phyloP scores from a whole-genome alignment of 2,888 invertebrate species.

The Zaprionus lineosus region DNA sequence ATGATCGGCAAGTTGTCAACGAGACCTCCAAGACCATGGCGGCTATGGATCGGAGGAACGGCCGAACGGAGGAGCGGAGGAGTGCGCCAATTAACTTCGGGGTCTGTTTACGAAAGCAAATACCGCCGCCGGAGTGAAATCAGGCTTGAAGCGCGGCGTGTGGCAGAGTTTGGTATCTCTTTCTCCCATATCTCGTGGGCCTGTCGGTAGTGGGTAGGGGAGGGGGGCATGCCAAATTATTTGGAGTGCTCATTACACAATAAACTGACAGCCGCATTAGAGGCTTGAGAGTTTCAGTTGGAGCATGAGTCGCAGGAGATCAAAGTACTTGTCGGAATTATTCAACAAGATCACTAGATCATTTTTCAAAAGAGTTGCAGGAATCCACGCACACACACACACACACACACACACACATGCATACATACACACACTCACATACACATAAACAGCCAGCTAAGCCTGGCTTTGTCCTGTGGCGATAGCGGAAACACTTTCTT shows the following conservation, averaged over 20 bases:
- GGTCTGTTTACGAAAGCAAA: slow-evolving; percentile 70
- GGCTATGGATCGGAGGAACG: too few species aligned
- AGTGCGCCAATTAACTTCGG: slow-evolving; percentile 79
- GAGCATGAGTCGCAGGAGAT: slow-evolving; percentile 31
- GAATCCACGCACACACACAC: background rate
- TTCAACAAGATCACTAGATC: slow-evolving; percentile 76
- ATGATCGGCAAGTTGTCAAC: slow-evolving; percentile 77
- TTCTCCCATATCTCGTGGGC: background rate
- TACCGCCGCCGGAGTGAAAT: slow-evolving; percentile 55
- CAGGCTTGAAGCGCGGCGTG: slow-evolving; percentile 77
- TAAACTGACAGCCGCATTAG: slow-evolving; percentile 45
- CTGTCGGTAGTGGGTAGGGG: background rate
- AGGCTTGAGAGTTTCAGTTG: slow-evolving; percentile 15
- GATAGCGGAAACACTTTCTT: slow-evolving; percentile 60
- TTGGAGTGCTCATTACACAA: slow-evolving; percentile 80
- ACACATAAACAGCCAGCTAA: background rate
- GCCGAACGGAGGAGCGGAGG: too few species aligned
- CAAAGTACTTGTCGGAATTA: slow-evolving; percentile 52
- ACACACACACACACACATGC: background rate
- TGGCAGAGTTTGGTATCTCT: slow-evolving; percentile 41
- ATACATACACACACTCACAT: too few species aligned
- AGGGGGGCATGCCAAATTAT: slow-evolving; percentile 70
- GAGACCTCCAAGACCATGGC: slow-evolving; percentile 10
- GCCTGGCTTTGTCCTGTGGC: slow-evolving; percentile 23
- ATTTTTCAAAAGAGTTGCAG: slow-evolving; percentile 67